Percentiles rank a stretch among this genome's conserved stretches.
These are phyloP conservation scores for Listronotus bonariensis DNA, from an alignment of 1,140 invertebrate species.

Conservation along the genomic window DNA sequence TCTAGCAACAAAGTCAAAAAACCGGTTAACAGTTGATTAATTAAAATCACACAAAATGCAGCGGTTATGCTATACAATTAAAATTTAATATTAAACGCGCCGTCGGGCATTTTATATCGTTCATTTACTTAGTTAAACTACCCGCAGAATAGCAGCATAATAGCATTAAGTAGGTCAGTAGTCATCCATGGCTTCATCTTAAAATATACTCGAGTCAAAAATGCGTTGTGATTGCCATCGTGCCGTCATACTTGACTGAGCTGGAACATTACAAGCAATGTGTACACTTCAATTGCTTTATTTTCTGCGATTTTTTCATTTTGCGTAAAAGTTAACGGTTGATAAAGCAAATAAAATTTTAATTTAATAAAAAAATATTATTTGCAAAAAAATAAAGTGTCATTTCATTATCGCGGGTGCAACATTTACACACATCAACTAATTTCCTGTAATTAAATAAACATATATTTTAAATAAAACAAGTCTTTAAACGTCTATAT, in stretches of 20 bases:
- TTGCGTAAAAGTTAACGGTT: constrained; percentile 15
- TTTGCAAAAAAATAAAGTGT: too few relatives aligned
- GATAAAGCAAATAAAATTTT: constrained; percentile 1
- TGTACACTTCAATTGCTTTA: constrained; percentile 11
- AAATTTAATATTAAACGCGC: background rate
- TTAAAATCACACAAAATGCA: constrained; percentile 10
- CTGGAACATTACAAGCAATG: constrained; percentile 12
- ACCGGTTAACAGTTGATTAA: constrained; percentile 13
- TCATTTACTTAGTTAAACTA: background rate
- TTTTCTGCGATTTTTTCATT: constrained; percentile 8
- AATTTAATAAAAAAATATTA: too few relatives aligned
- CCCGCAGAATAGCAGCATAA: background rate
- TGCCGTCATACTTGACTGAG: constrained; percentile 18
- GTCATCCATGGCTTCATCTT: constrained; percentile 18
- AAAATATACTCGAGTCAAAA: constrained; percentile 19
- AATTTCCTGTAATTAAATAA: too few relatives aligned
- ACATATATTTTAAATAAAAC: too few relatives aligned
- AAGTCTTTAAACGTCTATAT: too few relatives aligned
- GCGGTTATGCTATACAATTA: constrained; percentile 6
- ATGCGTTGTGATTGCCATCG: constrained; percentile 17
- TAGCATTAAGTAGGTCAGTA: constrained; percentile 19
- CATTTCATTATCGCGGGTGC: too few relatives aligned
- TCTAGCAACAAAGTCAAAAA: background rate
- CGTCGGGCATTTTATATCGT: background rate
- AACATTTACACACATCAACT: too few relatives aligned